These are phyloP conservation scores for Bathynomus jamesi DNA, from an alignment of 1,140 invertebrate genomes.

Conservation along the genomic window DNA sequence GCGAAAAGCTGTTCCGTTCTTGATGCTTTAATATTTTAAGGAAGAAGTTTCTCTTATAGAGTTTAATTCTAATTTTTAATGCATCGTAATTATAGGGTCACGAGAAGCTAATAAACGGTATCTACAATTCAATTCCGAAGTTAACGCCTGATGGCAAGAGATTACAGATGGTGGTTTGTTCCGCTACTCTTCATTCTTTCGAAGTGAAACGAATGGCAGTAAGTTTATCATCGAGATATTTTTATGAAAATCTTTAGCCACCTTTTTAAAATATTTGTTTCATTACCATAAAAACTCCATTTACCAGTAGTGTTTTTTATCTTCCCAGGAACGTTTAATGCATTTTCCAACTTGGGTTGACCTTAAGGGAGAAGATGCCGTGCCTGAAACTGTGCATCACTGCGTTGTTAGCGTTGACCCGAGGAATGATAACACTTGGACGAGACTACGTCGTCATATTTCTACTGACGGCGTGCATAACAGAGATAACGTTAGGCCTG, in stretches of 20 bases:
- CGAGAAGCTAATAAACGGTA: conserved; percentile 70
- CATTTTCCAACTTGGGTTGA: conserved; percentile 99
- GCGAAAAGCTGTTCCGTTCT: too few species aligned
- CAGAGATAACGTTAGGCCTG: conserved; percentile 69
- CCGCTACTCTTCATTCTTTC: conserved; percentile 93
- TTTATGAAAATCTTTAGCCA: too few species aligned
- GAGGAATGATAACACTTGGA: conserved; percentile 62
- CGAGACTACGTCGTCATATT: conserved; percentile 58
- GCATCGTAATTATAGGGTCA: conserved; percentile 56
- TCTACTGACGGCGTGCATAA: conserved; percentile 84
- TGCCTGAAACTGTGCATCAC: conserved; percentile 98
- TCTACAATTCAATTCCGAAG: conserved; percentile 85
- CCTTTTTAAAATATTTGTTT: too few species aligned
- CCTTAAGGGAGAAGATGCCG: conserved; percentile 95
- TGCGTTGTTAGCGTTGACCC: conserved; percentile 90
- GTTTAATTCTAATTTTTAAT: neutral
- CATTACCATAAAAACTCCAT: too few species aligned
- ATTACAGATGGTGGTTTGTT: conserved; percentile 97
- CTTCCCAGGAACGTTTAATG: conserved; percentile 81
- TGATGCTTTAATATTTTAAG: too few species aligned
- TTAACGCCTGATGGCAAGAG: conserved; percentile 82
- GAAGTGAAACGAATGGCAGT: conserved; percentile 96
- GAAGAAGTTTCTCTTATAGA: too few species aligned
- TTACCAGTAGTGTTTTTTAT: too few species aligned
- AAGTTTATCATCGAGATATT: too few species aligned